Evolutionary conservation across 1,140 invertebrate genomes (phyloP), one percentile per base, ranked within the genome.

Genomic region (Protaetia brevitarsis): DNA sequence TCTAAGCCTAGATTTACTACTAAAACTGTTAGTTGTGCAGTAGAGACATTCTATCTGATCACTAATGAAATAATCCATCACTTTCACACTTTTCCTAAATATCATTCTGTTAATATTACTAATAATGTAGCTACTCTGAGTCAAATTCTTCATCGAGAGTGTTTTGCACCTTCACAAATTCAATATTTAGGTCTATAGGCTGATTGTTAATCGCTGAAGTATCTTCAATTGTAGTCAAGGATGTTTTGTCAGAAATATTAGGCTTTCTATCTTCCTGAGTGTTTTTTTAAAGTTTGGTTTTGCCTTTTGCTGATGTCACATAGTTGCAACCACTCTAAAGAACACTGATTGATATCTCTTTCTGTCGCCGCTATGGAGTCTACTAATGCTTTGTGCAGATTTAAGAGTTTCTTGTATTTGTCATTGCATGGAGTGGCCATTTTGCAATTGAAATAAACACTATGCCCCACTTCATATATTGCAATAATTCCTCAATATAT

Each of bases 291-390:
- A n/a, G 1, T 36, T 62, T 59, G 28, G 6, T n/a, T 29, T 30
- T 60, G 26, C 6, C 11, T 62, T 62, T 31, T 30, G 23, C 29
- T 36, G 28, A 59, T 29, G 23, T 31, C 29, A 23, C 60, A 62
- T 26, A 62, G 26, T 19, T 62, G 60, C 8, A 62, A 62, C 60
- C 60, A 62, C 26, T 62, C 60, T 10, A 62, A 11, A 10, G 60
- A 34, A 13, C 29, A 62, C 23, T 62, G 27, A 62, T 36, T 62
- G 4, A 62, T 21, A 34, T 36, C 29, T 34, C 10, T 36, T 11
- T 62, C 29, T 13, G 31, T 36, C 23, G 29, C 29, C 3, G 19
- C 19, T 10, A 62, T 62, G 2, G 29, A n/a, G 1, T 62, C 31
- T 7, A 26, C 31, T 36, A 62, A 21, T 7, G 26, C 27, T 59